Evolutionary conservation across 2,888 invertebrate genomes (phyloP).

Genomic region (Rhagonycha lutea): DNA sequence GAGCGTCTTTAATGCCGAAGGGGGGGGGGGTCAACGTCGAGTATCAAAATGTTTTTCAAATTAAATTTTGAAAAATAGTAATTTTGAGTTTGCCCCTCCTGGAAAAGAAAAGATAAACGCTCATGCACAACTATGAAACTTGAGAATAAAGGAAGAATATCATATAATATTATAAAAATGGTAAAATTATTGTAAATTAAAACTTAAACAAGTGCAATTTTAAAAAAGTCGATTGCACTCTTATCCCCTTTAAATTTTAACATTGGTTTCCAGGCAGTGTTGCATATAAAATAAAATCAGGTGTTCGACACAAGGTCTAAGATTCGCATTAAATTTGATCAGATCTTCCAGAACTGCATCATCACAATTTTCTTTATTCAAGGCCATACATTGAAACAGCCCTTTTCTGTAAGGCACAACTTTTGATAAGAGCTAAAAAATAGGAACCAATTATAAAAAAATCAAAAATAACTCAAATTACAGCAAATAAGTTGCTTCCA

Average conservation of each 20-base stretch:
- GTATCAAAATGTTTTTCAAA: no score
- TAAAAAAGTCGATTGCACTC: not conserved
- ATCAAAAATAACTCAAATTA: not conserved
- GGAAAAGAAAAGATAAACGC: not conserved
- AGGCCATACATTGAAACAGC: constrained; percentile 7
- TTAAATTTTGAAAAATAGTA: no score
- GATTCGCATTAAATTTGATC: constrained; percentile 10
- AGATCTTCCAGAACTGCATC: constrained; percentile 12
- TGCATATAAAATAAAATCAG: constrained; percentile 10
- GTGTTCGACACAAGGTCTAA: constrained; percentile 15
- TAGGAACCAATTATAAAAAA: not conserved
- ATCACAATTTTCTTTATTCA: constrained; percentile 16
- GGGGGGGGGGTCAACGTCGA: no score
- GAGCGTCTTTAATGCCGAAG: no score
- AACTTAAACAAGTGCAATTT: not conserved
- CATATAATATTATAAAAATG: not conserved
- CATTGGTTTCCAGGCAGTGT: constrained; percentile 11
- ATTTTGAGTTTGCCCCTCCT: not conserved
- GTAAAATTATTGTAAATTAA: not conserved
- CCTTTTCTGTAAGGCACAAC: constrained; percentile 6
- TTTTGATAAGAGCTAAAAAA: constrained; percentile 11
- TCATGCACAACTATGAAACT: not conserved
- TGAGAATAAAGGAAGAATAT: not conserved
- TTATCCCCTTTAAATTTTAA: constrained; percentile 6
- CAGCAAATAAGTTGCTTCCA: constrained; percentile 44